Base-by-base conservation (phyloP, 2,113 vertebrate species). In the Labeo catla region DNA sequence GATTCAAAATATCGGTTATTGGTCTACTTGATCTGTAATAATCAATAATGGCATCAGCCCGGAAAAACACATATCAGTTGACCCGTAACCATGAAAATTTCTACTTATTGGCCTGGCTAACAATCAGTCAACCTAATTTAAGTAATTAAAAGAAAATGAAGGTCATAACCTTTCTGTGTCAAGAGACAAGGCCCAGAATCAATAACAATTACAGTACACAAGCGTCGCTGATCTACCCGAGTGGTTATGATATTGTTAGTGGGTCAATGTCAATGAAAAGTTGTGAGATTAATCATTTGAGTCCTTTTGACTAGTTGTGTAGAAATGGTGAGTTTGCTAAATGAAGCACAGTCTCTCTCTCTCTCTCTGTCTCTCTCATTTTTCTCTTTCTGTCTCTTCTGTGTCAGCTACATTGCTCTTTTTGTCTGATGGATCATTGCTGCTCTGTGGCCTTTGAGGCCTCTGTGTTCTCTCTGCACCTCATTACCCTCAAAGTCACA, bases 351-450 rank as follows among this genome's bases (percentile, higher is more conserved):
- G 47, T 57, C 81, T 84, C 10, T 79, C 15, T 77, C 6, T 39
- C 39, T 39, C 39, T 39, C 3, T 39, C 57, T 77, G 23, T 66
- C 13, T 59, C 4, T n/a, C 45, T 70, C 59, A 39, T 39, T 39
- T 39, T 39, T 39, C 39, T 39, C 39, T 39, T 39, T 39, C 57
- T 77, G 23, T 66, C 13, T 59, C 4, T 66, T 59, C 16, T 82
- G 59, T 87, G 88, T 87, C 86, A 82, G 88, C 86, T 85, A 85
- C 16, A 74, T 76, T 66, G 68, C 81, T 70, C 66, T 81, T 72
- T 86, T 86, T 86, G 87, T 89, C 61, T 89, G 81, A 84, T 88
- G 81, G 77, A 84, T 85, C 79, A 68, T 61, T 83, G 74, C 57
- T 59, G 54, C 81, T 70, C 50, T 76, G 45, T 78, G 52, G 52